Base-by-base conservation (phyloP, 2,797 vertebrate species). In the Champsocephalus esox region DNA sequence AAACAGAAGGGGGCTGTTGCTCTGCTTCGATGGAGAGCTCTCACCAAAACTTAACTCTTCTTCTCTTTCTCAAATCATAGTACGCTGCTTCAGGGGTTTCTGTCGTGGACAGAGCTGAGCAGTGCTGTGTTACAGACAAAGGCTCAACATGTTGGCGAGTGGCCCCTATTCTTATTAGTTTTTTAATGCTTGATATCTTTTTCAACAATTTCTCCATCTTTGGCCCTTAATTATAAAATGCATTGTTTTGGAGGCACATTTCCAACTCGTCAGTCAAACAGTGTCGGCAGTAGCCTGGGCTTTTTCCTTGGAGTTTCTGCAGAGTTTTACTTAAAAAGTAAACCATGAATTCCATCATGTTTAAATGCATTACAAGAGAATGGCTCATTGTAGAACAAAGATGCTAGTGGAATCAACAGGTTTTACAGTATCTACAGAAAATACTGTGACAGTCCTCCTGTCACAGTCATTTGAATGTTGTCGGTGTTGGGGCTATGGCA, bases 1-100 rank as follows among this genome's bases (percentile, higher is more conserved):
- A 87, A 88, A 80, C 88, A 89, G 84, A 82, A 82, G 85, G 88
- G 83, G 82, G 82, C 79, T 86, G 86, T 83, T 83, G 86, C 83
- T 83, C 71, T 71, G 75, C 82, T 73, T 77, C 77, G 72, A 82
- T 77, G 78, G 76, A 75, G 82, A 76, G 79, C 79, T 85, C 51
- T 49, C 81, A 79, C 85, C 78, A 65, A 52, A 21, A 19, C 71
- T 82, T 82, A 69, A 86, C 83, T 24, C 17, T 46, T 79, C 65
- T 79, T 66, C 80, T 75, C 64, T 70, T 64, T 71, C 78, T 70
- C 67, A 28, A 75, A 68, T 75, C 75, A 73, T n/a, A 45, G 71
- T 2, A 48, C 2, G 11, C 75, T 54, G 72, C 88, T 80, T 50
- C 12, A 77, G 71, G 77, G 46, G 19, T 52, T 73, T 82, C 70